Conservation (phyloP, 64 coral and sea anemone species). For the Actinia equina region DNA sequence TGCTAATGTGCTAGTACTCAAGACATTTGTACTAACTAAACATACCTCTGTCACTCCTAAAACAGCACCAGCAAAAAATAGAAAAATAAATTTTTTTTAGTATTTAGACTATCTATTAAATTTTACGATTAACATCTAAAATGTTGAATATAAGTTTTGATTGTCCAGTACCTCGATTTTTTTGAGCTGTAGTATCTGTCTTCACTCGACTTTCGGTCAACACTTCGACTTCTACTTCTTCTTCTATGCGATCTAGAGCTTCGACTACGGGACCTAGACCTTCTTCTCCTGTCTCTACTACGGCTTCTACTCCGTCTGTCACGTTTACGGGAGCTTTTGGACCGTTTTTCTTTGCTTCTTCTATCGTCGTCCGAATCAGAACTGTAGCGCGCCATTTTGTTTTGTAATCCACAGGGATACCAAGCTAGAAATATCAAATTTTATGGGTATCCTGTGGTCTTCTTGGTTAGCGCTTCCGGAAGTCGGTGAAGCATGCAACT, state of each 20-base stretch:
- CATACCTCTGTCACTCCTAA: slow-evolving; percentile 17
- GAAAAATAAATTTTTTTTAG: not conserved
- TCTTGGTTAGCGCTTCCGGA: not conserved
- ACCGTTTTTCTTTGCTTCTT: slow-evolving; percentile 43
- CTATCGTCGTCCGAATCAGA: slow-evolving; percentile 57
- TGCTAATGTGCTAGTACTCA: too few species aligned
- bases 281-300: slow-evolving; percentile 34
- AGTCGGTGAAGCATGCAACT: too few species aligned
- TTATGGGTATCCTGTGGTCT: not conserved
- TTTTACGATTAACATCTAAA: not conserved
- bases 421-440: not conserved
- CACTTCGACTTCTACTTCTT: slow-evolving; percentile 9
- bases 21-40: not conserved
- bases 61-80: not conserved
- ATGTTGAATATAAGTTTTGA: too few species aligned
- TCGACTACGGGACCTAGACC: slow-evolving; percentile 36
- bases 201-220: slow-evolving; percentile 5
- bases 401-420: slow-evolving; percentile 3
- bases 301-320: slow-evolving; percentile 56
- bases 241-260: slow-evolving; percentile 15
- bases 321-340: slow-evolving; percentile 41
- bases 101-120: too few species aligned
- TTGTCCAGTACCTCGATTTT: not conserved
- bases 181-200: not conserved
- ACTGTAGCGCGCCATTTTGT: slow-evolving; percentile 51